These are phyloP conservation scores for Volucella inflata DNA, from an alignment of 2,888 invertebrate species.

Conservation along the genomic window DNA sequence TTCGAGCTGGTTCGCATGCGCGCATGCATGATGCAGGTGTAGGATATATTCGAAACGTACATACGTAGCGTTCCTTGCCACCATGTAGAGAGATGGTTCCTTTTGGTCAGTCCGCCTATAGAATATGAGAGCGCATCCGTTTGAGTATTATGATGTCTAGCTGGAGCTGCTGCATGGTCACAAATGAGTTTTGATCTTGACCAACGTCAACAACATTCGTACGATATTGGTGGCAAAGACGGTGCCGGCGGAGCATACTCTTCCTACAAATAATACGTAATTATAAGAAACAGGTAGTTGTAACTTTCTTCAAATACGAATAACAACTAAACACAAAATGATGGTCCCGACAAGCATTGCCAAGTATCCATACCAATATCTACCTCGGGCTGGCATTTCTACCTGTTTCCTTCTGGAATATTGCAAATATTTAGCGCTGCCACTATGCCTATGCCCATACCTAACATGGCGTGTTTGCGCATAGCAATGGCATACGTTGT, in stretches of 20 bases:
- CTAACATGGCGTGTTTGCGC: conserved; percentile 46
- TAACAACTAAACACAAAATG: conserved; percentile 49
- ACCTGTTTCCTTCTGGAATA: not conserved
- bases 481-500: conserved; percentile 31
- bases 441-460: conserved; percentile 5
- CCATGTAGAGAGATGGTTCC: not conserved
- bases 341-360: conserved; percentile 21
- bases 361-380: not conserved
- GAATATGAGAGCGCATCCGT: conserved; percentile 19
- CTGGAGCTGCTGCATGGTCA: conserved; percentile 11
- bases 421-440: conserved; percentile 25
- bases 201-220: conserved; percentile 53
- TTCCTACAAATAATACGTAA: conserved; percentile 66
- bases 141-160: conserved; percentile 8
- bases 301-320: conserved; percentile 70
- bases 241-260: conserved; percentile 25
- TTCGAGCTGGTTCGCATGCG: conserved; percentile 3
- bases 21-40: conserved; percentile 57
- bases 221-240: conserved; percentile 48
- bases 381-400: too few species aligned
- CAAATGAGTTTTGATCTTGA: conserved; percentile 47
- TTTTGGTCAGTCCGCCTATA: conserved; percentile 33
- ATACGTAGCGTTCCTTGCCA: not conserved
- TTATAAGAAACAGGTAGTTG: conserved; percentile 66
- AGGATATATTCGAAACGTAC: conserved; percentile 47